Conservation (phyloP, 2,888 invertebrate genomes). For the Chrysodeixis includens region DNA sequence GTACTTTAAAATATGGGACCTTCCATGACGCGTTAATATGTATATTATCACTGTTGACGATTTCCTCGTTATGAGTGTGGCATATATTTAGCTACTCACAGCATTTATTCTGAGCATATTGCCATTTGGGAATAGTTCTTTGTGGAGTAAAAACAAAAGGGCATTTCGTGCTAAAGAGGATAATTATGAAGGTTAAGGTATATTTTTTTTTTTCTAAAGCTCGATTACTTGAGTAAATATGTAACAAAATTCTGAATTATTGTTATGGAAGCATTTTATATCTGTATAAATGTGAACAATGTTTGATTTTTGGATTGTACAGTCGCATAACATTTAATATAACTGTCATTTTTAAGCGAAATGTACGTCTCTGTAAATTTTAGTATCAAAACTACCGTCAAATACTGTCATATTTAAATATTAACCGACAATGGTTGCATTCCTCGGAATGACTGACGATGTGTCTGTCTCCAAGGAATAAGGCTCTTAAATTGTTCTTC, state of each 20-base stretch:
- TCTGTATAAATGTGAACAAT: not conserved
- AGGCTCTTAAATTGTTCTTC: not conserved
- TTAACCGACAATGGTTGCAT: not conserved
- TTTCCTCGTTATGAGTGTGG: constrained; percentile 41
- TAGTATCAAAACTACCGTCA: not conserved
- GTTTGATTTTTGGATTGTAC: not conserved
- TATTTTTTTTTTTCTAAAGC: not conserved
- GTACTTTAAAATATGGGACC: constrained; percentile 26
- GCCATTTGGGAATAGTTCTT: constrained; percentile 34
- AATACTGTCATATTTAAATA: not conserved
- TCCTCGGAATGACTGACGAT: not conserved
- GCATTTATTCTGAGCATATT: constrained; percentile 38
- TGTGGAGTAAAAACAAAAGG: constrained; percentile 12
- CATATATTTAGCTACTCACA: constrained; percentile 47
- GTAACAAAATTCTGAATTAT: no score
- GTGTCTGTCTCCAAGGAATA: constrained; percentile 7
- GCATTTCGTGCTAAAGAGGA: constrained; percentile 13
- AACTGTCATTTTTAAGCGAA: not conserved
- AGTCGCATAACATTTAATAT: not conserved
- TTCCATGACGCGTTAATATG: constrained; percentile 36
- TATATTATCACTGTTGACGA: constrained; percentile 40
- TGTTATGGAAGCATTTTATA: no score
- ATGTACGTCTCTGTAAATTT: no score
- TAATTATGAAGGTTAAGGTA: constrained; percentile 5
- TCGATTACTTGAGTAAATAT: no score